Evolutionary conservation across 2,113 vertebrate genomes (phyloP), one percentile per base, ranked within the genome.

Genomic region (Globicephala melas): DNA sequence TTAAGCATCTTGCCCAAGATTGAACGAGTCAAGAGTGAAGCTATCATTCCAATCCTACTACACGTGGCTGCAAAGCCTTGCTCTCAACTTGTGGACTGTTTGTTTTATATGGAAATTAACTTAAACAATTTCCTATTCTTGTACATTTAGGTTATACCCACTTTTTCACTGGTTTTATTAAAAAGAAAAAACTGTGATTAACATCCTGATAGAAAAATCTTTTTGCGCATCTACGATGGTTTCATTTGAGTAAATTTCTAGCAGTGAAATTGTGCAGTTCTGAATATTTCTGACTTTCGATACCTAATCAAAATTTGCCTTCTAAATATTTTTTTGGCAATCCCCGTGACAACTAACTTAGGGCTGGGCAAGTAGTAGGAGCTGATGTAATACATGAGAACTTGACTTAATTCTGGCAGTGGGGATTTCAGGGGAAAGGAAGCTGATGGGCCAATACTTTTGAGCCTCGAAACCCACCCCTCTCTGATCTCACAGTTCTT

Each of bases 161-260:
- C 4, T 23, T 73, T 95, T 93, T 73, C 38, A 47, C 28, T 62
- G 9, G 44, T 87, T 3, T 38, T 83, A 68, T 91, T 93, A 84
- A n/a, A 94, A 94, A 80, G 50, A 53, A 91, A 95, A 94, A 71
- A 26, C 25, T 53, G 79, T 53, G 79, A 96, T 82, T 90, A 90
- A 90, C 11, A 73, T 91, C 94, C 38, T 94, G 36, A 83, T 90
- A 96, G 38, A 77, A 87, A 94, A 73, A 38, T 26, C 9, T 67
- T 63, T 90, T 83, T 65, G 18, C 18, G 17, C 18, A 83, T 73
- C 23, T 83, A 38, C 67, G 50, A 76, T 93, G 89, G 79, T 97
- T 95, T 97, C 53, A 93, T 91, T 88, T 87, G 60, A 91, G 84
- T 92, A 90, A 79, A 70, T 94, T 94, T 20, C 47, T 77, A 77